A percentile compares a stretch with the other conserved stretches of the same genome.
phyloP scores from a whole-genome alignment of 2,797 vertebrate species.

The Vireo griseus region DNA sequence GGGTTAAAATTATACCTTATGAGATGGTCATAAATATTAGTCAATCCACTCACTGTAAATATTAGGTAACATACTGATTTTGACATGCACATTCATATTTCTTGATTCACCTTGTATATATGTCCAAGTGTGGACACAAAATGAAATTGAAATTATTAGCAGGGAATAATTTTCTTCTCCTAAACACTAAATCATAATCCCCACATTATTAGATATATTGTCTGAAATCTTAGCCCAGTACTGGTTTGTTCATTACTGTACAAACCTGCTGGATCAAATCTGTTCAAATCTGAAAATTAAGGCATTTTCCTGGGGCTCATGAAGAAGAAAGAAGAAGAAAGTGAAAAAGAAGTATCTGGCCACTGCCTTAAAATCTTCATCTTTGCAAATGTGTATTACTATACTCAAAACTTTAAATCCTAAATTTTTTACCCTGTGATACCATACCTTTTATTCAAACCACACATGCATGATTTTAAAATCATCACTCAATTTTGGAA shows the following conservation, averaged over 20 bases:
- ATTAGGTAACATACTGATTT: neutral
- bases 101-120: neutral
- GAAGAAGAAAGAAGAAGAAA: too few relatives aligned
- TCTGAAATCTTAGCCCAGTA: neutral
- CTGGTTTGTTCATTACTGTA: neutral
- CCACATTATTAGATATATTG: neutral
- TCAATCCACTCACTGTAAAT: conserved; percentile 17
- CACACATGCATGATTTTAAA: too few relatives aligned
- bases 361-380: too few relatives aligned
- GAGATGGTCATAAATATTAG: conserved; percentile 20
- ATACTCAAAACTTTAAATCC: too few relatives aligned
- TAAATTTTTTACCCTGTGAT: too few relatives aligned
- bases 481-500: too few relatives aligned
- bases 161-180: neutral
- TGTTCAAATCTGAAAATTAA: neutral
- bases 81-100: neutral
- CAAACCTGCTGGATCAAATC: neutral
- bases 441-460: too few relatives aligned
- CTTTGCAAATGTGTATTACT: too few relatives aligned
- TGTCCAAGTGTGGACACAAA: neutral
- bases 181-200: neutral
- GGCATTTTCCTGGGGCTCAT: neutral
- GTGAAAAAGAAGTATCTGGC: too few relatives aligned
- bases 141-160: neutral
- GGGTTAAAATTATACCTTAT: conserved; percentile 31